A percentile compares a stretch with the other conserved stretches of the same genome.
These are phyloP conservation scores for Galeopsomyia nigrocyanea DNA, from an alignment of 2,888 invertebrate species.

Conservation along the genomic window DNA sequence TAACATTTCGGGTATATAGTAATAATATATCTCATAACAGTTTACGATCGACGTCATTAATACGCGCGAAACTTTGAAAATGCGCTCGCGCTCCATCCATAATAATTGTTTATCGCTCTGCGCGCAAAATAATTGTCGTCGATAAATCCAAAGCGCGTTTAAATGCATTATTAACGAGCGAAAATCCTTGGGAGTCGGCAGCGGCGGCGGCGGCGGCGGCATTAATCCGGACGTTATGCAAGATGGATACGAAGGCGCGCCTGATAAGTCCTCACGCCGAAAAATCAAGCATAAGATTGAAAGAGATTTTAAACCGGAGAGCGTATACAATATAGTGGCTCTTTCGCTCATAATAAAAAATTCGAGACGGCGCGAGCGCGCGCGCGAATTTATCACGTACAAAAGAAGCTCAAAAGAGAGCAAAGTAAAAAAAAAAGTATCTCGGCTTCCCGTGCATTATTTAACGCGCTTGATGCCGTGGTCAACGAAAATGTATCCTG, in stretches of 20 bases:
- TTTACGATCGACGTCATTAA: too few relatives aligned
- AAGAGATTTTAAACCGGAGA: slow-evolving; percentile 15
- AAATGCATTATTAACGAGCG: background rate
- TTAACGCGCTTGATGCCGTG: slow-evolving; percentile 26
- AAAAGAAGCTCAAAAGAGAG: slow-evolving; percentile 10
- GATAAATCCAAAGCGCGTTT: background rate
- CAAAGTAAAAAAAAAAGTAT: background rate
- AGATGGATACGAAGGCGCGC: slow-evolving; percentile 14
- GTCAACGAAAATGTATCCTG: slow-evolving; percentile 33
- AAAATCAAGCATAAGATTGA: slow-evolving; percentile 12
- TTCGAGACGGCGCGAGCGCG: background rate
- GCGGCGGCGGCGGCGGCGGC: background rate
- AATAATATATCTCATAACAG: too few relatives aligned
- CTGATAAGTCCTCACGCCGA: background rate
- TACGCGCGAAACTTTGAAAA: too few relatives aligned
- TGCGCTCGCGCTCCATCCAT: too few relatives aligned
- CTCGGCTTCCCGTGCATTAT: slow-evolving; percentile 33
- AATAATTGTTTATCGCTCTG: too few relatives aligned
- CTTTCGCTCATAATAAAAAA: background rate
- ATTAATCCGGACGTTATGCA: slow-evolving; percentile 8
- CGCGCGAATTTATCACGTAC: slow-evolving; percentile 25
- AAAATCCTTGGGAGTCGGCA: background rate
- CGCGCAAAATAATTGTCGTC: background rate
- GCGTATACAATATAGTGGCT: background rate
- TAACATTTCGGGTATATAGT: too few relatives aligned